Conservation (phyloP, 1,140 invertebrate genomes). For the Grapholita molesta region DNA sequence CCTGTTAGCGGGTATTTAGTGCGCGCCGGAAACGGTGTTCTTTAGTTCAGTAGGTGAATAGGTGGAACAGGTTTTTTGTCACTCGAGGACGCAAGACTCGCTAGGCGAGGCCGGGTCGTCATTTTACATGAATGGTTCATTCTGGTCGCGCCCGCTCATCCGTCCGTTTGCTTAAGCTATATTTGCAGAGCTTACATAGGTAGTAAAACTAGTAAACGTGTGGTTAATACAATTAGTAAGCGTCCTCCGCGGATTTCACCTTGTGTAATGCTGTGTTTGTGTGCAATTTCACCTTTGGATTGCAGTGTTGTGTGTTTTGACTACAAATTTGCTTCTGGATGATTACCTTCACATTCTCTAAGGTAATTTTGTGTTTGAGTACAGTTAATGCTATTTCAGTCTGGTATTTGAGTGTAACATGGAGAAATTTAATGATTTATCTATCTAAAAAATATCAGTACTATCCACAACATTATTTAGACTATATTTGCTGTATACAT, state of each 20-base stretch:
- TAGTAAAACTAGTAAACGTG: slow-evolving; percentile 14
- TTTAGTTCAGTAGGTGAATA: slow-evolving; percentile 68
- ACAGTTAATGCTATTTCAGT: background rate
- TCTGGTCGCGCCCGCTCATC: slow-evolving; percentile 30
- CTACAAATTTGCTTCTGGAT: slow-evolving; percentile 11
- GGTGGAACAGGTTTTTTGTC: slow-evolving; percentile 55
- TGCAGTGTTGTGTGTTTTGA: slow-evolving; percentile 15
- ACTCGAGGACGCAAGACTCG: slow-evolving; percentile 43
- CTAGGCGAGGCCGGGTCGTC: slow-evolving; percentile 47
- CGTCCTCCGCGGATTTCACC: background rate
- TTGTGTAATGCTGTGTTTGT: background rate
- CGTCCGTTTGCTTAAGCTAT: slow-evolving; percentile 19
- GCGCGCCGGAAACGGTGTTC: slow-evolving; percentile 49
- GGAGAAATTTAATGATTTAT: background rate
- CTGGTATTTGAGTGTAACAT: background rate
- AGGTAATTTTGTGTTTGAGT: slow-evolving; percentile 4
- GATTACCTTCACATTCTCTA: background rate
- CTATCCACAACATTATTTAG: no score
- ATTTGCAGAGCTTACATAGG: background rate
- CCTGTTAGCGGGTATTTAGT: slow-evolving; percentile 3
- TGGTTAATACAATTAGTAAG: slow-evolving; percentile 18
- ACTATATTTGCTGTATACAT: no score
- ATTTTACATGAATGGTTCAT: slow-evolving; percentile 55
- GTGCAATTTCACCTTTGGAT: slow-evolving; percentile 11
- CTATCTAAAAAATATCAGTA: background rate